These are phyloP conservation scores for Sternotherus odoratus DNA, from an alignment of 2,797 vertebrate species.

Conservation along the genomic window DNA sequence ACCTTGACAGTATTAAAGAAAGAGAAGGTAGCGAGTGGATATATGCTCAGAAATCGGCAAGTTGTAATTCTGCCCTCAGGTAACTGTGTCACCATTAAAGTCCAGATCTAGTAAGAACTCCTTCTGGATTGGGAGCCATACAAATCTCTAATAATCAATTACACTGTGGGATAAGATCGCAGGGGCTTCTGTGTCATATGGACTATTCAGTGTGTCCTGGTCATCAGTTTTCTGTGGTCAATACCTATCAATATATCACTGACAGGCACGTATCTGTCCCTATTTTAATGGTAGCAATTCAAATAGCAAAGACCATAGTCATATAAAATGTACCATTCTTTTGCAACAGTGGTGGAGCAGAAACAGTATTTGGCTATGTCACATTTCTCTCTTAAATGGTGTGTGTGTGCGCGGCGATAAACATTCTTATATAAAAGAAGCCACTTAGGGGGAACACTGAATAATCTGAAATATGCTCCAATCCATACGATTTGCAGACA, in stretches of 20 bases:
- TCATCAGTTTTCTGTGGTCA: background rate
- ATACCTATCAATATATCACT: background rate
- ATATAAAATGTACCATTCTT: fast-evolving
- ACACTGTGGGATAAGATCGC: background rate
- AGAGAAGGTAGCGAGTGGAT: conserved; percentile 39
- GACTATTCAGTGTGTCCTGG: background rate
- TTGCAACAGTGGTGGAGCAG: background rate
- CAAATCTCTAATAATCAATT: conserved; percentile 47
- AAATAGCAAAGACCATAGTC: background rate
- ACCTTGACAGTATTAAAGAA: conserved; percentile 65
- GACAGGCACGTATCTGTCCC: background rate
- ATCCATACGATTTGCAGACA: background rate
- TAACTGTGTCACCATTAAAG: background rate
- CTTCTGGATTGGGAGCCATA: background rate
- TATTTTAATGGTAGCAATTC: background rate
- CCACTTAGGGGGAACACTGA: background rate
- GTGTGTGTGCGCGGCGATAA: background rate
- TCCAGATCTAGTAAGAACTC: conserved; percentile 6
- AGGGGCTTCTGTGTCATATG: background rate
- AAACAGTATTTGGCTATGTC: background rate
- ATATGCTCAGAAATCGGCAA: conserved; percentile 38
- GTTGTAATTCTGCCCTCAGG: conserved; percentile 23
- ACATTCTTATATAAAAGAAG: background rate
- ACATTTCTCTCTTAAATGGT: background rate
- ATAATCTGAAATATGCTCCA: background rate